Base-by-base conservation (phyloP, 2,113 vertebrate genomes). In the Sigmodon hispidus region DNA sequence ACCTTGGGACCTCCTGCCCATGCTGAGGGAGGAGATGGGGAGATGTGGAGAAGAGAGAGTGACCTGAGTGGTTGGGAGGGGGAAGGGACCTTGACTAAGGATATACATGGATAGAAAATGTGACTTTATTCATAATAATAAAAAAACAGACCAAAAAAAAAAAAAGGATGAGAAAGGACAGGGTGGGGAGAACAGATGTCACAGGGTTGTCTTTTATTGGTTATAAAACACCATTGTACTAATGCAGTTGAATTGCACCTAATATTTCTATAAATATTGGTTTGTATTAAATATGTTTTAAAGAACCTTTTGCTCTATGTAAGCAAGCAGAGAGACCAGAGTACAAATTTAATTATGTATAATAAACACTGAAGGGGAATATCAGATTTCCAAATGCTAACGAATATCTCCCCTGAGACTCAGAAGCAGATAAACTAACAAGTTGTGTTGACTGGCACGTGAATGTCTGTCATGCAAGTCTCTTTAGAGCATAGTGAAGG, bases 261-360 rank as follows among this genome's bases (percentile, higher is more conserved):
- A 81, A 65, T 1, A 40, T 61, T 94, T 69, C 26, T 80, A 59
- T 70, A 93, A 88, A 76, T 70, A 16, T 65, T 92, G 73, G 40
- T 70, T 89, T 93, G 2, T 36, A 87, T 90, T 76, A 91, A 96
- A 77, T 34, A 77, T 50, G 26, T 69, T 65, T 48, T 48, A 87
- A 87, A 94, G 57, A 89, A 59, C 3, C 57, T 86, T 96, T 90
- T 61, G 61, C 19, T 95, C 52, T 76, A 81, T 87, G 50, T 67
- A 52, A 94, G 57, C 57, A 95, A 89, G 36, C 11, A 43, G 72
- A 59, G 34, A 31, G 19, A 29, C 59, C 63, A 69, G 8, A 40
- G 65, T n/a, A 31, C 59, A 81, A n/a, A 52, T 24, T 83, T 83
- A 91, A 75, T 81, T 75, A 69, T 69, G 7, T 76, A 75, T 57